Evolutionary conservation across 2,797 vertebrate species (phyloP).

Genomic region (Smutsia temminckii): DNA sequence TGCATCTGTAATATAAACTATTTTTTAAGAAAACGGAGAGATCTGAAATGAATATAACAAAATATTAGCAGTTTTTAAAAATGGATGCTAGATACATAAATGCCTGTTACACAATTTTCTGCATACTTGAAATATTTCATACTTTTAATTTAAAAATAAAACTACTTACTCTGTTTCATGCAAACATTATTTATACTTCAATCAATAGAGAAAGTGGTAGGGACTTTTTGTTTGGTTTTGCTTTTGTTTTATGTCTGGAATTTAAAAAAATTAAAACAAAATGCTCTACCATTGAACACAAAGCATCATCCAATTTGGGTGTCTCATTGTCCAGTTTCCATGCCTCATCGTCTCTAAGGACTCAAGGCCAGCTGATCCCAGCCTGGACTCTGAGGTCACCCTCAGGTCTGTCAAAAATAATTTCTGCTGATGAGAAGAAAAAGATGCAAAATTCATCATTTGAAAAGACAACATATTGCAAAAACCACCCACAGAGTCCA

Average conservation of each 20-base stretch:
- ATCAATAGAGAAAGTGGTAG: not conserved
- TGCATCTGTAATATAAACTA: not conserved
- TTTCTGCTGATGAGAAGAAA: slow-evolving; percentile 58
- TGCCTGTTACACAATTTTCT: not conserved
- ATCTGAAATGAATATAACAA: not conserved
- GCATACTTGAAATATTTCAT: not conserved
- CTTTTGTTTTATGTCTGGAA: not conserved
- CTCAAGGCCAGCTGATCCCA: not conserved
- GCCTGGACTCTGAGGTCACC: slow-evolving; percentile 21
- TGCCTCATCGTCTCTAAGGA: not conserved
- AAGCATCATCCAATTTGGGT: not conserved
- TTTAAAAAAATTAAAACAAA: not conserved
- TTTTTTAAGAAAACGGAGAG: not conserved
- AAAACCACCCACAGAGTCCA: slow-evolving; percentile 38
- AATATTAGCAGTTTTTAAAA: not conserved
- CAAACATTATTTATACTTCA: not conserved
- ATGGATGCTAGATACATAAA: not conserved
- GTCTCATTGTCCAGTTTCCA: not conserved
- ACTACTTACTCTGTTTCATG: not conserved
- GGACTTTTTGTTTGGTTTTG: not conserved
- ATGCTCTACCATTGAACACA: not conserved
- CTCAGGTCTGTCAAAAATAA: slow-evolving; percentile 56
- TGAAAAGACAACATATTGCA: slow-evolving; percentile 51
- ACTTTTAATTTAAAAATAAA: slow-evolving; percentile 32
- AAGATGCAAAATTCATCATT: slow-evolving; percentile 5